phyloP scores from a whole-genome alignment of 1,140 invertebrate species.

The Bombus consobrinus region DNA sequence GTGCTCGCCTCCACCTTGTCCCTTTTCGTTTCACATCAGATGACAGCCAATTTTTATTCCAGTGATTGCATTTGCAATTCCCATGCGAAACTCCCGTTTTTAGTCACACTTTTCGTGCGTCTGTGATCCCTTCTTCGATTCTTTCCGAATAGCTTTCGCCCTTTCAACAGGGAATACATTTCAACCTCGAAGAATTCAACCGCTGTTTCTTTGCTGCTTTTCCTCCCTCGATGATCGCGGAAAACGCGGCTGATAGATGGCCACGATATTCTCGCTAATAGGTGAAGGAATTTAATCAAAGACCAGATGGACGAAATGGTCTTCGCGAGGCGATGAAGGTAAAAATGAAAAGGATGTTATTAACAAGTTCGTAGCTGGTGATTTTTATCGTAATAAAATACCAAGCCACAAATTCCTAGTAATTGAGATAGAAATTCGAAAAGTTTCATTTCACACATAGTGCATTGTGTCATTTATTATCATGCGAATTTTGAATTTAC shows the following conservation, averaged over 20 bases:
- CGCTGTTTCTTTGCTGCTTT: no score
- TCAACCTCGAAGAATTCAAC: not conserved
- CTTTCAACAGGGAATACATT: constrained; percentile 1
- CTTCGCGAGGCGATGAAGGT: not conserved
- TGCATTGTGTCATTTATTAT: no score
- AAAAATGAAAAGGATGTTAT: no score
- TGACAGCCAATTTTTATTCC: constrained; percentile 82
- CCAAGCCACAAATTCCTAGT: no score
- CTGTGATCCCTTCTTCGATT: constrained; percentile 28
- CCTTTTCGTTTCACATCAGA: constrained; percentile 72
- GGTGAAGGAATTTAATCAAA: not conserved
- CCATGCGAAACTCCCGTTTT: constrained; percentile 72
- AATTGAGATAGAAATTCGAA: not conserved
- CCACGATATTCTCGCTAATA: no score
- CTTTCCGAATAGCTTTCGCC: constrained; percentile 5
- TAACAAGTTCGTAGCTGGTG: no score
- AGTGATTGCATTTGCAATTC: constrained; percentile 82
- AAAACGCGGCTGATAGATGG: not conserved
- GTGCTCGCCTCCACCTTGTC: constrained; percentile 25
- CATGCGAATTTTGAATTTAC: no score
- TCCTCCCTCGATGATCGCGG: no score
- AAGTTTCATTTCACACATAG: not conserved
- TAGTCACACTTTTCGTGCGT: constrained; percentile 17
- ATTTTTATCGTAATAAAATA: no score
- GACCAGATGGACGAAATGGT: not conserved